A percentile compares a stretch with the other conserved stretches of the same genome.
Evolutionary conservation across 2,888 invertebrate genomes (phyloP).

Genomic region (Ormyrus rosae): DNA sequence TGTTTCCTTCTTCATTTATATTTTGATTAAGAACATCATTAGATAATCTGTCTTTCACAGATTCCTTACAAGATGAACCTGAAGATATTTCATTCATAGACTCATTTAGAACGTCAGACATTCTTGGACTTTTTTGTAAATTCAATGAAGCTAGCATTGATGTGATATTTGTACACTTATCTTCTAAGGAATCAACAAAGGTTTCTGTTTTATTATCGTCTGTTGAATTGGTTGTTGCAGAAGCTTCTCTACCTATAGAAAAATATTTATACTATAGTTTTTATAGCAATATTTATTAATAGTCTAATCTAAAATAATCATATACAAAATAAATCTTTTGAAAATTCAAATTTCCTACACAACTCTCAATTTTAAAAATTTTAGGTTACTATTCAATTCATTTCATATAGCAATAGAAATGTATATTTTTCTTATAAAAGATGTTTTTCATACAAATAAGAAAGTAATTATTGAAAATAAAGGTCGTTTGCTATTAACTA

Average conservation of each 20-base stretch:
- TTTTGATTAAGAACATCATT: constrained; percentile 4
- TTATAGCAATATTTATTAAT: background rate
- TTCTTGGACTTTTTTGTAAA: background rate
- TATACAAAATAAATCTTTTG: background rate
- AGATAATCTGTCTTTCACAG: background rate
- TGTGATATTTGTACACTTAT: constrained; percentile 3
- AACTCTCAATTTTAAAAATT: background rate
- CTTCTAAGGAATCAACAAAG: constrained; percentile 6
- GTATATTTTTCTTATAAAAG: no score
- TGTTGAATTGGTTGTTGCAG: constrained; percentile 20
- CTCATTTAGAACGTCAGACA: background rate
- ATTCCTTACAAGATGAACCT: background rate
- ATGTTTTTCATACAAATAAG: no score
- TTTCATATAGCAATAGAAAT: no score
- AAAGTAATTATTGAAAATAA: no score
- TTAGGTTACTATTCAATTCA: constrained; percentile 3
- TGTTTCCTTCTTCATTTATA: background rate
- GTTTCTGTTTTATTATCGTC: constrained; percentile 5
- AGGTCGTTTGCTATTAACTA: no score
- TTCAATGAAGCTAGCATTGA: constrained; percentile 3
- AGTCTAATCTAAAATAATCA: background rate
- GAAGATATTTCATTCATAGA: constrained; percentile 11
- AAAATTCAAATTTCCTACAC: background rate
- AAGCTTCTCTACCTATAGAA: constrained; percentile 27
- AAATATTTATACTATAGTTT: background rate